Percentiles rank a stretch among this genome's conserved stretches.
phyloP scores from a whole-genome alignment of 2,797 vertebrate species.

The Philypnodon macrostomus region DNA sequence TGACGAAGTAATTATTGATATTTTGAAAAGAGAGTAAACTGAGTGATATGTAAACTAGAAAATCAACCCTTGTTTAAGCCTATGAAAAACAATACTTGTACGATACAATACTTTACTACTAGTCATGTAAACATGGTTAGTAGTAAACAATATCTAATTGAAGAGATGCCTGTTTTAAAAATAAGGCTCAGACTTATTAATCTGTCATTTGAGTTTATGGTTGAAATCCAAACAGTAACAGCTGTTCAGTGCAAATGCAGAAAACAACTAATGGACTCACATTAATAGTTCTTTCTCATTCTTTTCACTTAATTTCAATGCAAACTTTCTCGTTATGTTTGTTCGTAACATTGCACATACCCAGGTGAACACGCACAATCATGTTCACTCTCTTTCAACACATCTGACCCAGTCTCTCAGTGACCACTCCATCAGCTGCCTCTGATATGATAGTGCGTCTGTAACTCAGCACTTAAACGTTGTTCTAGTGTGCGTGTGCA shows the following conservation, averaged over 20 bases:
- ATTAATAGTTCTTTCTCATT: no score
- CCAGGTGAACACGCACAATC: not conserved
- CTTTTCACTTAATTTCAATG: no score
- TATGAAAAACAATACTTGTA: no score
- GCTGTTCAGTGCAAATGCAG: not conserved
- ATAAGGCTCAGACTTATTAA: not conserved
- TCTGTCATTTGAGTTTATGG: not conserved
- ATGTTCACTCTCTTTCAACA: not conserved
- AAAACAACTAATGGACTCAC: no score
- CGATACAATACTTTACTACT: no score
- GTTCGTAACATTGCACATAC: not conserved
- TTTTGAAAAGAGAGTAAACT: not conserved
- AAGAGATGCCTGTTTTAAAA: not conserved
- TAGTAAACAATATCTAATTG: no score
- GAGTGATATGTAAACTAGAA: not conserved
- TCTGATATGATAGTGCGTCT: conserved; percentile 37
- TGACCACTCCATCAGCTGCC: conserved; percentile 19
- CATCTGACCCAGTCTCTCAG: conserved; percentile 8
- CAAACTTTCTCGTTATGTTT: no score
- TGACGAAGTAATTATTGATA: not conserved
- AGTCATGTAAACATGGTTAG: no score
- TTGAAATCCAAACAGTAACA: not conserved
- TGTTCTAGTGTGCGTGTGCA: conserved; percentile 11
- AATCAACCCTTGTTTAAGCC: not conserved
- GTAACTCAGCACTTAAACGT: conserved; percentile 44